phyloP scores from a whole-genome alignment of 37 sponge, comb jelly and placozoan species.

The Theonella swinhoei region DNA sequence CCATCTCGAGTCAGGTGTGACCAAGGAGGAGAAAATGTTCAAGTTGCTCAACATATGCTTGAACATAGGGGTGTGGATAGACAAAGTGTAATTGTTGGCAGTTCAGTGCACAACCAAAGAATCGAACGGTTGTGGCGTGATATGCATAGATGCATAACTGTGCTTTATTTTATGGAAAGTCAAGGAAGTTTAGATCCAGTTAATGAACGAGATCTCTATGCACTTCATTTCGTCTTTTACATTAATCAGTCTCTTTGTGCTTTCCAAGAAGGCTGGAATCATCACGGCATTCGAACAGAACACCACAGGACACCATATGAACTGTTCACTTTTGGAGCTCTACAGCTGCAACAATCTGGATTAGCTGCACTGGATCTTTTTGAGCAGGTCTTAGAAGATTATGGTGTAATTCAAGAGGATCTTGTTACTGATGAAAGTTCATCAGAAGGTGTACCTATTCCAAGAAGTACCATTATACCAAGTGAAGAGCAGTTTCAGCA shows the following conservation, averaged over 20 bases:
- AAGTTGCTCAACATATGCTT: conserved; percentile 59
- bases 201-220: conserved; percentile 28
- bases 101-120: too few species aligned
- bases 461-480: too few species aligned
- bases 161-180: conserved; percentile 49
- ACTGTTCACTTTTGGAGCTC: conserved; percentile 15
- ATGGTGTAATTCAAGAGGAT: not conserved
- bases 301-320: conserved; percentile 32
- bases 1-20: conserved; percentile 56
- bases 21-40: conserved; percentile 56
- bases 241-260: conserved; percentile 31
- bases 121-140: conserved; percentile 62
- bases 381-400: not conserved
- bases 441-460: too few species aligned
- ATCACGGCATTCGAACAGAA: conserved; percentile 52
- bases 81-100: conserved; percentile 47
- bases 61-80: conserved; percentile 36
- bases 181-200: conserved; percentile 27
- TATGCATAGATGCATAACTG: conserved; percentile 51
- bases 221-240: conserved; percentile 45
- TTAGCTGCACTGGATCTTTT: conserved; percentile 14
- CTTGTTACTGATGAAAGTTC: not conserved
- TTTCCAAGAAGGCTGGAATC: conserved; percentile 55
- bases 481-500: too few species aligned
- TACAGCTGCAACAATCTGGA: conserved; percentile 21